phyloP scores from a whole-genome alignment of 2,797 vertebrate genomes.

The Sebastes minor region DNA sequence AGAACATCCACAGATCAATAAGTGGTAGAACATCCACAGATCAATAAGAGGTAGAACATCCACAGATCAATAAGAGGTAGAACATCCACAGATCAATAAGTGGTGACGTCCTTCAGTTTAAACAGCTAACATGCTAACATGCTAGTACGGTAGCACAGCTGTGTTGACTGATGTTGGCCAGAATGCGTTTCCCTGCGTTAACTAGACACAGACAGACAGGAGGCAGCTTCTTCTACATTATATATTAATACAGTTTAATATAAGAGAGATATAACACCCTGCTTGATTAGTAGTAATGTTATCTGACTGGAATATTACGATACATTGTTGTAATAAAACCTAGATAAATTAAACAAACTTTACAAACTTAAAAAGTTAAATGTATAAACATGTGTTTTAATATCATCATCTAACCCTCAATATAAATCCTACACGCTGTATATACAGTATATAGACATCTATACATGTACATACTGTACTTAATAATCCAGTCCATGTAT shows the following conservation, averaged over 20 bases:
- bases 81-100: too few species aligned
- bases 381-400: background rate
- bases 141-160: background rate
- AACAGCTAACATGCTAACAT: background rate
- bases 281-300: background rate
- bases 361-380: background rate
- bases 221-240: background rate
- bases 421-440: background rate
- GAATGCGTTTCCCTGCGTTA: constrained; percentile 61
- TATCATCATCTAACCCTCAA: background rate
- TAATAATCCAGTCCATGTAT: too few species aligned
- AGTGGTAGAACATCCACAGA: too few species aligned
- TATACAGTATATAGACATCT: too few species aligned
- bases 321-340: background rate
- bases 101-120: too few species aligned
- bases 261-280: too few species aligned
- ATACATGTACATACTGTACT: too few species aligned
- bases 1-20: too few species aligned
- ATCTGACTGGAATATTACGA: background rate
- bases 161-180: constrained; percentile 53
- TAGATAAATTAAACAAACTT: background rate
- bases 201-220: background rate
- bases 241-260: too few species aligned
- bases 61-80: background rate
- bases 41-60: too few species aligned